phyloP scores from a whole-genome alignment of 92 coral and sea anemone genomes.

The Palythoa grandis region DNA sequence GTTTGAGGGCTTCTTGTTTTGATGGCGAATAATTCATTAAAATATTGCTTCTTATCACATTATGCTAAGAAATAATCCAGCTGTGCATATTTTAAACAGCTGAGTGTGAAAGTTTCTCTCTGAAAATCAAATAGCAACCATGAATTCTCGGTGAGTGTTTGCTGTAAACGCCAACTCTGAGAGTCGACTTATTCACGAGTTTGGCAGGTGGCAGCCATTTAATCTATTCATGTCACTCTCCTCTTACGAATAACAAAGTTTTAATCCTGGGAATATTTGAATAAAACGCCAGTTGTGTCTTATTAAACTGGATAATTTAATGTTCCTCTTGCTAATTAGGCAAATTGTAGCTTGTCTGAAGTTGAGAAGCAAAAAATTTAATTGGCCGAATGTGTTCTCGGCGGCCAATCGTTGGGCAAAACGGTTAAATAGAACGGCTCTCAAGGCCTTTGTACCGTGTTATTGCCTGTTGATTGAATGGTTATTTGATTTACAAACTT shows the following conservation, averaged over 20 bases:
- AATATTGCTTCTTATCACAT: constrained; percentile 77
- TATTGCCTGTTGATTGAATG: constrained; percentile 85
- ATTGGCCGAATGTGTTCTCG: constrained; percentile 51
- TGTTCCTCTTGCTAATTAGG: constrained; percentile 67
- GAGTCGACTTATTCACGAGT: constrained; percentile 46
- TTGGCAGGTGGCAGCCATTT: constrained; percentile 51
- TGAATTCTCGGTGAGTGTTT: constrained; percentile 68
- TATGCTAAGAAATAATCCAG: constrained; percentile 69
- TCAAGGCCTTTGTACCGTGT: constrained; percentile 72
- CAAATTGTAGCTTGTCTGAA: constrained; percentile 52
- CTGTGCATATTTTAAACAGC: constrained; percentile 81
- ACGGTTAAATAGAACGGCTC: constrained; percentile 65
- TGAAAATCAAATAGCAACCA: constrained; percentile 84
- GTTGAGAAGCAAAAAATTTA: constrained; percentile 44
- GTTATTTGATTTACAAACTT: constrained; percentile 90
- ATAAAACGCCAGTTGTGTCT: constrained; percentile 65
- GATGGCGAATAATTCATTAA: constrained; percentile 75
- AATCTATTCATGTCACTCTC: constrained; percentile 44
- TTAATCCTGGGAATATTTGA: constrained; percentile 70
- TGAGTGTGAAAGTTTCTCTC: constrained; percentile 63
- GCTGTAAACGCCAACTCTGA: constrained; percentile 59
- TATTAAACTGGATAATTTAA: constrained; percentile 65
- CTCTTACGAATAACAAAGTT: constrained; percentile 42
- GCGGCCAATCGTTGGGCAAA: constrained; percentile 66
- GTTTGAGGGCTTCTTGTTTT: constrained; percentile 69